Conservation (phyloP, 2,797 vertebrate genomes). For the Acanthurus leucopareius region DNA sequence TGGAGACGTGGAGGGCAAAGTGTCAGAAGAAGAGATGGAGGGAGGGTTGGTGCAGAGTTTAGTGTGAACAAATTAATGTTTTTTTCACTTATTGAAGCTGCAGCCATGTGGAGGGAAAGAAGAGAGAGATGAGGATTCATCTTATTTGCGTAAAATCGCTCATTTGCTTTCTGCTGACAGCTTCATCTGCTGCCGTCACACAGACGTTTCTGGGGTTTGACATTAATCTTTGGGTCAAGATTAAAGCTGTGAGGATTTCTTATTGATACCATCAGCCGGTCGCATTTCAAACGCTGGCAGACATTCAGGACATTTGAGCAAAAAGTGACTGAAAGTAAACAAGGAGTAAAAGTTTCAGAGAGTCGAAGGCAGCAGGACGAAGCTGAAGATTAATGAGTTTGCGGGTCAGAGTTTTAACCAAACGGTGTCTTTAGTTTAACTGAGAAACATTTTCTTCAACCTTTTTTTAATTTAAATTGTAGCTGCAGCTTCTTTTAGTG, state of each 20-base stretch:
- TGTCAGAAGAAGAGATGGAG: not conserved
- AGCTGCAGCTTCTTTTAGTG: no score
- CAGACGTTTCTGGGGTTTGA: conserved; percentile 29
- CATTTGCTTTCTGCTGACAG: conserved; percentile 32
- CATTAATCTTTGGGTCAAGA: conserved; percentile 32
- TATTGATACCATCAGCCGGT: conserved; percentile 7
- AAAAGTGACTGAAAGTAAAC: no score
- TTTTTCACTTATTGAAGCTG: conserved; percentile 67
- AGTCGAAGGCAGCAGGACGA: no score
- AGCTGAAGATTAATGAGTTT: no score
- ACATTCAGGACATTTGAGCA: no score
- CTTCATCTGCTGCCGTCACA: conserved; percentile 32
- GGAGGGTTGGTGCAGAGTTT: conserved; percentile 44
- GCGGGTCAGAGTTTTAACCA: no score
- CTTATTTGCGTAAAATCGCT: not conserved
- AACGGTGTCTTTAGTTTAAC: no score
- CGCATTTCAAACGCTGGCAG: no score
- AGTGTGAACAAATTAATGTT: conserved; percentile 70
- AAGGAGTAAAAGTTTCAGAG: no score
- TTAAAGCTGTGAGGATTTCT: conserved; percentile 15
- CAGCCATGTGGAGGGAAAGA: conserved; percentile 1
- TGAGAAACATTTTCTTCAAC: no score
- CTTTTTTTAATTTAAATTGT: no score
- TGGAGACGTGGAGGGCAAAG: not conserved
- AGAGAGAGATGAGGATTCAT: not conserved